Conservation (phyloP, 1,140 invertebrate species). For the Sipha flava region DNA sequence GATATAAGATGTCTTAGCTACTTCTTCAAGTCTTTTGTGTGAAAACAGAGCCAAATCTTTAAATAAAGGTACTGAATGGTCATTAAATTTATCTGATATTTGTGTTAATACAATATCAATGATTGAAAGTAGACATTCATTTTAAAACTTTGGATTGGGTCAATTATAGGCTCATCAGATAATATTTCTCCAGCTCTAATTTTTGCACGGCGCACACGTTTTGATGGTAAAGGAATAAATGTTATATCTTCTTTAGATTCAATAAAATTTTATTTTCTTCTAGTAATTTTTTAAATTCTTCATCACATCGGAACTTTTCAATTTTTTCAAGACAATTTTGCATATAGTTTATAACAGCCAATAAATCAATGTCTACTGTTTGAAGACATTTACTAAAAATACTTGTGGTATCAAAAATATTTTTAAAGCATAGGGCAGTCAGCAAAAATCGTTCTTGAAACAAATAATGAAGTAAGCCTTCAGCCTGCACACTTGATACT, state of each 20-base stretch:
- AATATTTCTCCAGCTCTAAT: too few relatives aligned
- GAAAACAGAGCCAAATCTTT: neutral
- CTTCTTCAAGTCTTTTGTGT: neutral
- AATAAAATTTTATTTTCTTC: neutral
- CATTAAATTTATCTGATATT: too few relatives aligned
- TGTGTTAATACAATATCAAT: too few relatives aligned
- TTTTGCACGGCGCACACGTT: too few relatives aligned
- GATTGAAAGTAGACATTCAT: too few relatives aligned
- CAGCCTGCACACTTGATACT: too few relatives aligned
- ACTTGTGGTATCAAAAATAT: too few relatives aligned
- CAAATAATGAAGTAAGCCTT: too few relatives aligned
- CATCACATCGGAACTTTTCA: neutral
- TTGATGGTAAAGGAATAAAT: neutral
- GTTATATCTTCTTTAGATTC: neutral
- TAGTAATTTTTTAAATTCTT: neutral
- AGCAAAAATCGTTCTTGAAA: too few relatives aligned
- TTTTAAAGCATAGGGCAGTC: too few relatives aligned
- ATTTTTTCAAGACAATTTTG: neutral
- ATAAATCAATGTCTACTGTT: neutral
- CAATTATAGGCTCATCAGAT: neutral
- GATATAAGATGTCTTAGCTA: neutral
- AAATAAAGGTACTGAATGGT: neutral
- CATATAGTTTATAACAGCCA: neutral
- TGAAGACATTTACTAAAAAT: too few relatives aligned
- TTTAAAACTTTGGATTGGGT: too few relatives aligned